Evolutionary conservation across 2,888 invertebrate species (phyloP).

Genomic region (Oscheius sp.): DNA sequence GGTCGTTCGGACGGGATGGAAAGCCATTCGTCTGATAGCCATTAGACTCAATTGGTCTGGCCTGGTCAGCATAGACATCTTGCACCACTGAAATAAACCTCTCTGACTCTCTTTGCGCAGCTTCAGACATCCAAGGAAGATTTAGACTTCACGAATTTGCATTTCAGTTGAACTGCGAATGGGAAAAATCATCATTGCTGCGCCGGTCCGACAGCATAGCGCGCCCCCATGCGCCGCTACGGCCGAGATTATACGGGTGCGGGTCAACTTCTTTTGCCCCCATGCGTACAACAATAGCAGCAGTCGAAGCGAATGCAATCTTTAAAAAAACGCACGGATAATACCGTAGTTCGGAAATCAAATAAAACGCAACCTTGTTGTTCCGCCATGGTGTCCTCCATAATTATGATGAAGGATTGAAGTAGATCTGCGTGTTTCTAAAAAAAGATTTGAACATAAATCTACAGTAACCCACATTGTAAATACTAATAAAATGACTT

Average conservation of each 20-base stretch:
- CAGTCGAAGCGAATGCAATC: too few relatives aligned
- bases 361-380: conserved; percentile 26
- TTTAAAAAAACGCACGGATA: not conserved
- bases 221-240: not conserved
- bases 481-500: conserved; percentile 62
- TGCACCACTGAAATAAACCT: too few relatives aligned
- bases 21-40: not conserved
- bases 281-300: too few relatives aligned
- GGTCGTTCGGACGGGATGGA: not conserved
- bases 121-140: conserved; percentile 30
- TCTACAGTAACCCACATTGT: conserved; percentile 58
- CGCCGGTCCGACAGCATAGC: not conserved
- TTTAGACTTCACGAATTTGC: not conserved
- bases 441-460: conserved; percentile 2
- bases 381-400: conserved; percentile 64
- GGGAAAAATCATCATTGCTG: conserved; percentile 21
- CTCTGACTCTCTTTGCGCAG: too few relatives aligned
- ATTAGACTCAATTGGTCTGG: too few relatives aligned
- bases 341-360: too few relatives aligned
- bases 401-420: conserved; percentile 62
- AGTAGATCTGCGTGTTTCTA: conserved; percentile 68
- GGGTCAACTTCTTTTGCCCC: not conserved
- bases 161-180: conserved; percentile 21
- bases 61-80: too few relatives aligned
- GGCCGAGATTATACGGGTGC: conserved; percentile 16